Evolutionary conservation across 2,888 invertebrate genomes (phyloP), one percentile per base, ranked within the genome.

Genomic region (Phaedon cochleariae): DNA sequence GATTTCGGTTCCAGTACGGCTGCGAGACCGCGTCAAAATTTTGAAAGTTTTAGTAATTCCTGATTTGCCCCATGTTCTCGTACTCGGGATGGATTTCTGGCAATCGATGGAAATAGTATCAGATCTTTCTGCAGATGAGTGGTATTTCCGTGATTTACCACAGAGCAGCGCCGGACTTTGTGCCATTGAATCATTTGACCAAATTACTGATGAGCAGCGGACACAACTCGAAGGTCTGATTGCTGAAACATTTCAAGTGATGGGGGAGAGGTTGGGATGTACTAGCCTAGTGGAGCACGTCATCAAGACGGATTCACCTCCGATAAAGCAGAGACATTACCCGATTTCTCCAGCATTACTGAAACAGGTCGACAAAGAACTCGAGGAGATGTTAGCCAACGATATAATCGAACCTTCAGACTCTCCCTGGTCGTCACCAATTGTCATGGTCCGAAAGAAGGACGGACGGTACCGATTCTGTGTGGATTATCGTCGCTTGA

Each of bases 371-470:
- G 53, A 70, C 29, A 18, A 26, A 12, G 69, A 77, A 46, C 21
- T 76, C 20, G 67, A 53, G 18, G 66, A 69, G 45, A 73, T 79
- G 70, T 29, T 76, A 59, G 55, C 66, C 57, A 18, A 76, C 72
- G 7, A 64, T 59, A 9, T 76, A 71, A 62, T 76, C 5, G 75
- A 76, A 31, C 66, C 67, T 6, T 73, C 73, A 0, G 51, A 55
- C 15, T 70, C 69, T 22, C 80, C 82, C 0, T 83, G 79, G 79
- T 80, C 1, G 17, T 65, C 62, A 1, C 69, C 67, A 7, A 65
- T 65, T 18, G 22, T 67, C 0, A 22, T 83, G 5, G 78, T 80
- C 0, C 66, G 62, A 20, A 84, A 81, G 67, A 75, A 76, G 49
- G 77, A 78, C 62, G 59, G 64, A 10, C 65, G 66, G 0, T 62